These are phyloP conservation scores for Sciurus niger DNA, from an alignment of 2,113 vertebrate species.

Conservation along the genomic window DNA sequence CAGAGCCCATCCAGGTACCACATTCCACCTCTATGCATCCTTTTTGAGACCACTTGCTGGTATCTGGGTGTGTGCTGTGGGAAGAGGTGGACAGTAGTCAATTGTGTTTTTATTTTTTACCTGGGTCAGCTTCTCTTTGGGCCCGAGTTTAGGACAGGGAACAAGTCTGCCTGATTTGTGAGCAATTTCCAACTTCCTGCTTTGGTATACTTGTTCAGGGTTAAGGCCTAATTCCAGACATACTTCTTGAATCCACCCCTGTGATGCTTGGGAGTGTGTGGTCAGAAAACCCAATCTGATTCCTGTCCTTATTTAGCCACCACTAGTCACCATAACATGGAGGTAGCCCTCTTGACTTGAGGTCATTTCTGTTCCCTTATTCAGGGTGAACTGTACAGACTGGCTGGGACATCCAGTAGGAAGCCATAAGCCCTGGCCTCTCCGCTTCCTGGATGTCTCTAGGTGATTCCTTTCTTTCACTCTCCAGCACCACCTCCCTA, in stretches of 20 bases:
- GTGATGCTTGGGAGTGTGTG: conserved; percentile 49
- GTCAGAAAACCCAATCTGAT: conserved; percentile 64
- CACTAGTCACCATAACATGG: background rate
- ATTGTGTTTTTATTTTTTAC: conserved; percentile 43
- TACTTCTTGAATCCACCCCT: conserved; percentile 69
- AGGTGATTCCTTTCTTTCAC: background rate
- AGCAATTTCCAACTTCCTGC: conserved; percentile 71
- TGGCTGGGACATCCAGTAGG: background rate
- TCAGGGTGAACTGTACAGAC: background rate
- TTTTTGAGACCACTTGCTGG: background rate
- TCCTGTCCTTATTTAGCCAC: conserved; percentile 71
- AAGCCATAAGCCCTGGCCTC: background rate
- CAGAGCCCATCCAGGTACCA: background rate
- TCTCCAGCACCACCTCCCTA: conserved; percentile 39
- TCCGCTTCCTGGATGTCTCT: background rate
- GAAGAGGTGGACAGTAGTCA: background rate
- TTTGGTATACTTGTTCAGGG: conserved; percentile 60
- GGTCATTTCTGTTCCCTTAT: background rate
- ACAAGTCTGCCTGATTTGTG: conserved; percentile 57
- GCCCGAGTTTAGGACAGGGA: conserved; percentile 53
- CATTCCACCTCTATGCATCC: background rate
- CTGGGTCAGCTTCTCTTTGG: conserved; percentile 67
- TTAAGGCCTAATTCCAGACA: conserved; percentile 73
- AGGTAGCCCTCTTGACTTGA: background rate
- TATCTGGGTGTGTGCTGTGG: background rate